A percentile compares a stretch with the other conserved stretches of the same genome.
Evolutionary conservation across 2,888 invertebrate species (phyloP).

Genomic region (Aspidiotus rigidus): DNA sequence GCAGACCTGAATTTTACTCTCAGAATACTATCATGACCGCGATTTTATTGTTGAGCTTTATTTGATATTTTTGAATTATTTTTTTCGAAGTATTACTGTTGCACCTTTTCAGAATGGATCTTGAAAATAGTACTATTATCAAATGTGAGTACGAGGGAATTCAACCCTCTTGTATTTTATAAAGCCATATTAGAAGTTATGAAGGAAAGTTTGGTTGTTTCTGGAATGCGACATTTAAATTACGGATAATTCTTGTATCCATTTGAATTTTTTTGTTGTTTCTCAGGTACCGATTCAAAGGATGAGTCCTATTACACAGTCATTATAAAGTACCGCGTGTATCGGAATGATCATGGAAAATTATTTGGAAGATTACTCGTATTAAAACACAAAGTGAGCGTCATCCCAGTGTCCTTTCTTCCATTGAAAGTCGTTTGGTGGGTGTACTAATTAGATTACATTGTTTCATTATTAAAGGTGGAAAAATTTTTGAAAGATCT

Average conservation of each 20-base stretch:
- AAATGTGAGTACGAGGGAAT: constrained; percentile 19
- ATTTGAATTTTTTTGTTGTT: neutral
- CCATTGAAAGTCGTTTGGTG: neutral
- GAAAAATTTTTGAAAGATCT: constrained; percentile 26
- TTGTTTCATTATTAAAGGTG: constrained; percentile 9
- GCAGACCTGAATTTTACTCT: too few relatives aligned
- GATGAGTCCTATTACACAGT: constrained; percentile 23
- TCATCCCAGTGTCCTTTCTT: neutral
- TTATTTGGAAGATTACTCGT: constrained; percentile 24
- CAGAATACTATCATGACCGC: too few relatives aligned
- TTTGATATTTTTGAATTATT: too few relatives aligned
- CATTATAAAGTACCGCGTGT: constrained; percentile 22
- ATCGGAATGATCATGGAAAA: constrained; percentile 25
- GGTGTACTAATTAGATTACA: neutral
- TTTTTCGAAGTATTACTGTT: too few relatives aligned
- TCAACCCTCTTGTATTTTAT: neutral
- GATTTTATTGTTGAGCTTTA: too few relatives aligned
- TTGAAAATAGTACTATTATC: constrained; percentile 14
- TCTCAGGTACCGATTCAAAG: constrained; percentile 15
- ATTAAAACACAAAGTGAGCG: constrained; percentile 21
- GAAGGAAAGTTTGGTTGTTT: neutral
- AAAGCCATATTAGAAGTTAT: neutral
- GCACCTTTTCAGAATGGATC: too few relatives aligned
- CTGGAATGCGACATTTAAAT: neutral
- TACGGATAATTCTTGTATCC: neutral